Evolutionary conservation across 2,888 invertebrate species (phyloP).

Genomic region (Catocala nupta): DNA sequence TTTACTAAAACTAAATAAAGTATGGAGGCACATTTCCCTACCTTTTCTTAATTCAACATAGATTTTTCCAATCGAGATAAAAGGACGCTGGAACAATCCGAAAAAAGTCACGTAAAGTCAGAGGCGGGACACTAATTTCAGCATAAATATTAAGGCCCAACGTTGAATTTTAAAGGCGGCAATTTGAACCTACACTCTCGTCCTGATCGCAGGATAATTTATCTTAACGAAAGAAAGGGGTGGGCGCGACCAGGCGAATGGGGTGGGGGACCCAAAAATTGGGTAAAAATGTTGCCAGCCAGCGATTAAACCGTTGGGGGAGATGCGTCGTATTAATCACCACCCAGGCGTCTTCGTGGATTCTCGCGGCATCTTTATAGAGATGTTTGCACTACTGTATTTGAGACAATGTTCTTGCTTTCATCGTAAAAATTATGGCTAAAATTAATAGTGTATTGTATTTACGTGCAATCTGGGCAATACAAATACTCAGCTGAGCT

Average conservation of each 20-base stretch:
- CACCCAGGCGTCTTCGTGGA: constrained; percentile 84
- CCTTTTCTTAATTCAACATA: constrained; percentile 17
- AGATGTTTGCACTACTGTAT: constrained; percentile 54
- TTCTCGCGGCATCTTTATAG: constrained; percentile 68
- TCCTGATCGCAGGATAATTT: constrained; percentile 87
- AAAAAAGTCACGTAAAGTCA: constrained; percentile 64
- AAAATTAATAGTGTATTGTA: too few relatives aligned
- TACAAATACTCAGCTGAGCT: too few relatives aligned
- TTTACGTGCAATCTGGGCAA: too few relatives aligned
- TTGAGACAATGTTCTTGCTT: not conserved
- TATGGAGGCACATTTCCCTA: constrained; percentile 14
- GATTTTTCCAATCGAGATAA: constrained; percentile 29
- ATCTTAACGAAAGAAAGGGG: constrained; percentile 88
- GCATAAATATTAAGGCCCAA: constrained; percentile 83
- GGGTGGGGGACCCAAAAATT: constrained; percentile 81
- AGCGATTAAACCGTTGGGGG: constrained; percentile 87
- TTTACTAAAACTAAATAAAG: constrained; percentile 1
- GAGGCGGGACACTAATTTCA: constrained; percentile 64
- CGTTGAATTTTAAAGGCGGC: constrained; percentile 86
- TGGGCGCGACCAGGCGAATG: constrained; percentile 67
- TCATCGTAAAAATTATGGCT: too few relatives aligned
- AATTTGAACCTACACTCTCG: constrained; percentile 87
- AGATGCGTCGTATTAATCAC: constrained; percentile 88
- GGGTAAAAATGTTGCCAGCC: constrained; percentile 87
- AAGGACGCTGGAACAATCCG: constrained; percentile 35